A percentile compares a stretch with the other conserved stretches of the same genome.
phyloP scores from a whole-genome alignment of 2,113 vertebrate species.

The Osmerus eperlanus region DNA sequence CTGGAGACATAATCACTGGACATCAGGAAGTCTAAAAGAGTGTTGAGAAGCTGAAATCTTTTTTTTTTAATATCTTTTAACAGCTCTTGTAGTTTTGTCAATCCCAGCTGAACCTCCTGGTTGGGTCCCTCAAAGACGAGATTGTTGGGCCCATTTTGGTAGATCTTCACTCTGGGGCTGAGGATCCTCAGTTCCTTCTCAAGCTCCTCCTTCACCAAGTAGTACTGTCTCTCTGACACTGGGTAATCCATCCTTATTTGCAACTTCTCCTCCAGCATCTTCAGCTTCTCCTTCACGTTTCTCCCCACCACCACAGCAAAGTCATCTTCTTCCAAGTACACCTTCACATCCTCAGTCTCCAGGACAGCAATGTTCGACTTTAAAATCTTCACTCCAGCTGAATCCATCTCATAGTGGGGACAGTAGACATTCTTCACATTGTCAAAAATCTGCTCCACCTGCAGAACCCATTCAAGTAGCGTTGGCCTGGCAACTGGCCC shows the following conservation, averaged over 20 bases:
- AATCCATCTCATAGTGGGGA: constrained; percentile 40
- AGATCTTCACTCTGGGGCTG: constrained; percentile 18
- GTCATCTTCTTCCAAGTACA: constrained; percentile 35
- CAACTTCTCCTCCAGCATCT: constrained; percentile 14
- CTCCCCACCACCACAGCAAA: constrained; percentile 54
- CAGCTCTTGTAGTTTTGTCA: constrained; percentile 26
- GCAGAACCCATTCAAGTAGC: constrained; percentile 32
- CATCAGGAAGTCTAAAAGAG: constrained; percentile 39
- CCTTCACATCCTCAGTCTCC: constrained; percentile 25
- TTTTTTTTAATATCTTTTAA: constrained; percentile 37
- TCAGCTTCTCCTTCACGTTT: constrained; percentile 37
- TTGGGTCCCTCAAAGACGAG: constrained; percentile 3
- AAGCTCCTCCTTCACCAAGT: constrained; percentile 54
- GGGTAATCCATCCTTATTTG: constrained; percentile 7
- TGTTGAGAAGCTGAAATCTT: constrained; percentile 16
- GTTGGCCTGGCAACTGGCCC: too few species aligned
- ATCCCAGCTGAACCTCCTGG: constrained; percentile 33
- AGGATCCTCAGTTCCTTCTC: constrained; percentile 5
- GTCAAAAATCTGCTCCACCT: constrained; percentile 38
- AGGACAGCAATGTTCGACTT: constrained; percentile 18
- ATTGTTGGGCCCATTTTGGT: background rate
- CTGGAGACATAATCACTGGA: constrained; percentile 33
- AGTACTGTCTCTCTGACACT: constrained; percentile 32
- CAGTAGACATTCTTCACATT: constrained; percentile 14
- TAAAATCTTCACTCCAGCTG: constrained; percentile 13